These are phyloP conservation scores for Sepiola atlantica DNA, from an alignment of 2,888 invertebrate genomes.

Conservation along the genomic window DNA sequence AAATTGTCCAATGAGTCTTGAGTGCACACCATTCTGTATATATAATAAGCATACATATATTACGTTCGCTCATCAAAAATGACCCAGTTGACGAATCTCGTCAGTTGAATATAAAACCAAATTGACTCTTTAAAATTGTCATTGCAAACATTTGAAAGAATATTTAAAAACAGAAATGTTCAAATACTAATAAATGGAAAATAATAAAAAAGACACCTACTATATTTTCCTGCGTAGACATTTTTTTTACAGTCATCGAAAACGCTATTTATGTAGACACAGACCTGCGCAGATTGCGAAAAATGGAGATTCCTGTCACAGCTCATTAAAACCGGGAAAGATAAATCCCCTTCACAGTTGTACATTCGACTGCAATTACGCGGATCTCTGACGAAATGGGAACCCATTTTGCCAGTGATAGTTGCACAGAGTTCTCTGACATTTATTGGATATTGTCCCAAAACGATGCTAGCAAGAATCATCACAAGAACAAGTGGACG, in stretches of 20 bases:
- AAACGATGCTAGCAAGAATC: not conserved
- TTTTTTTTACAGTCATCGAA: not conserved
- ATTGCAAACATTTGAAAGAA: no score
- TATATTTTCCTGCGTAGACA: not conserved
- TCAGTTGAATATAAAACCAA: no score
- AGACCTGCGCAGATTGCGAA: not conserved
- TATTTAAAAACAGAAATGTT: no score
- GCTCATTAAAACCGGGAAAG: not conserved
- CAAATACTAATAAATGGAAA: no score
- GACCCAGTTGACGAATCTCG: no score
- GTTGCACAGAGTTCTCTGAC: not conserved
- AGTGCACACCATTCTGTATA: no score
- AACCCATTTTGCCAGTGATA: not conserved
- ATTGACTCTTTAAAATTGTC: no score
- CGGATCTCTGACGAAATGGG: not conserved
- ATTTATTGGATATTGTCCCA: not conserved
- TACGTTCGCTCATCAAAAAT: no score
- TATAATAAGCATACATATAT: no score
- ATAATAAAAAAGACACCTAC: not conserved
- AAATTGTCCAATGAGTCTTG: no score
- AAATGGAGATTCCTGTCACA: not conserved
- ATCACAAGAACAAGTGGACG: not conserved
- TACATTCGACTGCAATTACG: not conserved
- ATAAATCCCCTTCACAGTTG: not conserved
- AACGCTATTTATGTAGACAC: not conserved